These are phyloP conservation scores for Drosophila mayaguana DNA, from an alignment of 2,888 invertebrate genomes.

Conservation along the genomic window DNA sequence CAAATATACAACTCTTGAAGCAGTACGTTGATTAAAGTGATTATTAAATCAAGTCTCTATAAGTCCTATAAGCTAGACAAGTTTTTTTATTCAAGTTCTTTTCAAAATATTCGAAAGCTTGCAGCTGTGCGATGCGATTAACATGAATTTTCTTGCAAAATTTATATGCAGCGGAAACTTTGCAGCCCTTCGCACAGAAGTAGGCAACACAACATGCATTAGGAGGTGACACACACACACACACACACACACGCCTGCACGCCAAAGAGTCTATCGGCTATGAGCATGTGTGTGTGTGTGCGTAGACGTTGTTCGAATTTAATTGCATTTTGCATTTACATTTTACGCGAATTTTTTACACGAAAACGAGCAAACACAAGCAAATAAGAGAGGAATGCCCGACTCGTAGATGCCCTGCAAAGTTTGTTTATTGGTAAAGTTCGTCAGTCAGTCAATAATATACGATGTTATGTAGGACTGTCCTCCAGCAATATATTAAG, in stretches of 20 bases:
- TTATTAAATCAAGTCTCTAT: not conserved
- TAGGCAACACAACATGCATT: constrained; percentile 51
- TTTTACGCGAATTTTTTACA: constrained; percentile 30
- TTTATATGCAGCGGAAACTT: constrained; percentile 30
- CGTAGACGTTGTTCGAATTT: constrained; percentile 42
- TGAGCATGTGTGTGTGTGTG: not conserved
- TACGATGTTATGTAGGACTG: too few species aligned
- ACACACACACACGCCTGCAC: constrained; percentile 10
- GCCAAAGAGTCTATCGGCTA: not conserved
- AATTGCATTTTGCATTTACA: constrained; percentile 67
- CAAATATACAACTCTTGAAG: not conserved
- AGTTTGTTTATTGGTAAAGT: too few species aligned
- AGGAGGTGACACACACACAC: constrained; percentile 15
- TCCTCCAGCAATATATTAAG: too few species aligned
- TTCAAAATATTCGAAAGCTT: constrained; percentile 3
- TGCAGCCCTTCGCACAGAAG: constrained; percentile 31
- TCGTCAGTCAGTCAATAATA: too few species aligned
- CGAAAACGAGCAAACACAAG: constrained; percentile 2
- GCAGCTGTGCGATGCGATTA: constrained; percentile 24
- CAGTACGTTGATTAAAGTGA: not conserved
- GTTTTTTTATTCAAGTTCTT: not conserved
- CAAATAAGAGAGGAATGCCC: not conserved
- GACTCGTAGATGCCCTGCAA: not conserved
- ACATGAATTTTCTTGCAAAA: constrained; percentile 19
- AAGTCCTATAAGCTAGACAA: not conserved